Evolutionary conservation across 2,797 vertebrate genomes (phyloP), one percentile per base, ranked within the genome.

Genomic region (Triplophysa bombifrons): DNA sequence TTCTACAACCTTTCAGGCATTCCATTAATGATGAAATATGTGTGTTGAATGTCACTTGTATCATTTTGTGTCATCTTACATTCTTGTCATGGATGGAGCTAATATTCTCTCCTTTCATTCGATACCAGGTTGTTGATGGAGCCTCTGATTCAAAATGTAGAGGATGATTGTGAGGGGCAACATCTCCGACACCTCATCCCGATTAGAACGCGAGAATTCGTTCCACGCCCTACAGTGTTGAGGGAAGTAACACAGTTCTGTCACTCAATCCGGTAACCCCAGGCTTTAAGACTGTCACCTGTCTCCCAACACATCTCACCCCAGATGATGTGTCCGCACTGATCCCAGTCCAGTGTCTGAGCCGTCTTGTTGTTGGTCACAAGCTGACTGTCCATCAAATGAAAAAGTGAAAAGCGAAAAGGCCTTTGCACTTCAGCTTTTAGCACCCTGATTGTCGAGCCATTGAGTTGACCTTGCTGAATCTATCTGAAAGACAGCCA

Each of bases 91-190:
- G 96, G 96, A 96, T 96, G 98, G 96, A 96, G 95, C 96, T 98
- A 98, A 98, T 96, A 96, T 98, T 98, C 96, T 98, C 96, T 98
- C 96, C 96, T 98, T 98, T 98, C 96, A 97, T 98, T 98, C 96
- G 97, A 98, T 96, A 96, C 95, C 22, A 48, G 38, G 22, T 22
- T 48, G 50, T 73, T 56, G 65, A 71, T 68, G 56, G 68, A 38
- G 27, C 51, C 30, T 48, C 68, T 71, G 74, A 66, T 50, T 77
- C 1, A 0, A 58, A 69, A 71, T 27, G 27, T 63, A 71, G 71
- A 70, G 25, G 58, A 78, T 25, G 30, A 46, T 20, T 84, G 83
- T 86, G 88, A 92, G 74, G 89, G 88, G 90, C 91, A 89, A 86
- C 73, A 85, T 86, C 86, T 90, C 88, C 90, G 87, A 86, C 88